Conservation (phyloP, 64 coral and sea anemone genomes). For the Exaiptasia diaphana region DNA sequence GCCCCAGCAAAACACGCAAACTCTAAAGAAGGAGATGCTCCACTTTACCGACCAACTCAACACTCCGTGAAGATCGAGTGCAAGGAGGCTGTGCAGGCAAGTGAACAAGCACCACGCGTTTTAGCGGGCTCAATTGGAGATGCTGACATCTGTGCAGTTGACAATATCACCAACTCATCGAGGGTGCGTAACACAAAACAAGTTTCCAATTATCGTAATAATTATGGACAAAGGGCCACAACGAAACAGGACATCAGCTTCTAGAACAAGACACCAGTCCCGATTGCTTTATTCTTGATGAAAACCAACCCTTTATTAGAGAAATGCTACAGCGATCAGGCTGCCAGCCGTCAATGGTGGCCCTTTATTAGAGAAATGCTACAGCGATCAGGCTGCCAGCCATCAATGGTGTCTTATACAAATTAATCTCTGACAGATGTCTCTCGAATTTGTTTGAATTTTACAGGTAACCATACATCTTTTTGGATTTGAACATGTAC, state of each 20-base stretch:
- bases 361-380: too few relatives aligned
- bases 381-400: too few relatives aligned
- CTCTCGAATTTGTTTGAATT: constrained; percentile 41
- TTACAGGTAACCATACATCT: constrained; percentile 49
- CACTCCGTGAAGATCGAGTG: constrained; percentile 52
- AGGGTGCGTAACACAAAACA: constrained; percentile 49
- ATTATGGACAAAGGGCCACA: constrained; percentile 20
- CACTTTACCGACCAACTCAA: constrained; percentile 14
- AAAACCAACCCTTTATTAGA: too few relatives aligned
- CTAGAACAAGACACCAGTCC: too few relatives aligned
- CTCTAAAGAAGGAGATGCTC: constrained; percentile 12
- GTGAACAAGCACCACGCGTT: constrained; percentile 34
- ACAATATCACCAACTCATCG: not conserved
- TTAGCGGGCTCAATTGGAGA: constrained; percentile 11
- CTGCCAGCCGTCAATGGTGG: too few relatives aligned
- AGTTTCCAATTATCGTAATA: constrained; percentile 42
- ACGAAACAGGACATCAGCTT: too few relatives aligned
- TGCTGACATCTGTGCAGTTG: not conserved
- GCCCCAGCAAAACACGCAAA: constrained; percentile 37
- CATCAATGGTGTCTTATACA: too few relatives aligned
- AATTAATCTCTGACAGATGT: too few relatives aligned
- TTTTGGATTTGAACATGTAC: constrained; percentile 50
- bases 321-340: too few relatives aligned
- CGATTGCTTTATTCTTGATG: too few relatives aligned
- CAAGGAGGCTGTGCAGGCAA: constrained; percentile 30